Base-by-base conservation (phyloP, 92 coral and sea anemone genomes). In the Heliopora coerulea region DNA sequence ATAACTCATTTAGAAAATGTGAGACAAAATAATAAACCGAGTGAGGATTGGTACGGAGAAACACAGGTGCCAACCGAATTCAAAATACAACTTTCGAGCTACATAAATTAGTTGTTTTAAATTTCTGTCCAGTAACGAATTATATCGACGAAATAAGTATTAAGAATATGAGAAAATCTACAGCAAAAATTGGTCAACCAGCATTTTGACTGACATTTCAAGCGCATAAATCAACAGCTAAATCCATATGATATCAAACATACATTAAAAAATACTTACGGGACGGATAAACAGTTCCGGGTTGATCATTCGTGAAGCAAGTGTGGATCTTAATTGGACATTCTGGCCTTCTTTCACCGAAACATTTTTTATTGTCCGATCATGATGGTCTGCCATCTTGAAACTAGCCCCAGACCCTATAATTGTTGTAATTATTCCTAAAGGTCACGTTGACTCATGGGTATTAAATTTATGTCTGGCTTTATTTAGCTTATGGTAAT, bases 211-310 rank as follows among this genome's bases (percentile, higher is more conserved):
- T 12, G 0, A 7, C n/a, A 14, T 3, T 59, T 59, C 10, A 18
- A 58, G 6, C 27, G 12, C 52, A n/a, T 2, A 46, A 46, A 46
- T 15, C 52, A 46, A 8, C n/a, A 15, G 10, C 52, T 46, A 46
- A 46, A 46, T 46, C 11, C 17, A 15, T 46, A 6, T 46, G 2
- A 8, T 46, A 46, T 46, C 52, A 46, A 7, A 46, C n/a, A 6
- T 46, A 8, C 12, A 46, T 24, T 9, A 0, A 40, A 23, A 42
- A 49, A 64, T 59, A 76, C 97, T 92, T 80, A 92, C 97, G 19
- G 97, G 97, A 68, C 88, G 88, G 82, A 92, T 81, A 48, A 90
- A 92, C 27, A 92, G 88, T 48, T 92, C 97, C 2, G 97, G 97
- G 61, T 92, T 92, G 23, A 92, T 89, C 57, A 89, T 79, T 67